Evolutionary conservation across 2,888 invertebrate species (phyloP), one percentile per base, ranked within the genome.

Genomic region (Leucophenga maculata): DNA sequence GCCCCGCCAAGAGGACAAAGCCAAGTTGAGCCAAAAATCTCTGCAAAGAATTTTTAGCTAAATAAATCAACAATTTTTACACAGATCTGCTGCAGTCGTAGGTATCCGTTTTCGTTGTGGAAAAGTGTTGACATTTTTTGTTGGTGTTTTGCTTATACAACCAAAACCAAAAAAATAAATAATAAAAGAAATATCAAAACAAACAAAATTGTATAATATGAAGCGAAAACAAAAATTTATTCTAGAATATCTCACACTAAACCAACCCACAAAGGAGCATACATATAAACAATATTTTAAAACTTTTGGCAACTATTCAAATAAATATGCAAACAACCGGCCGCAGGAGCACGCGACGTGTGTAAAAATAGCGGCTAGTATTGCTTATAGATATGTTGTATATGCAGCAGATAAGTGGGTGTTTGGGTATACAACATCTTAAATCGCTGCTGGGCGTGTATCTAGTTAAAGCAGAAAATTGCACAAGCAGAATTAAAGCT

Each of bases 81-180:
- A 39, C 39, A 39, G 8, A 39, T 39, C 39, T 39, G n/a, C n/a
- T n/a, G n/a, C n/a, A n/a, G n/a, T n/a, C 8, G 1, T 39, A 39
- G 39, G 4, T 11, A 39, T 39, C 39, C 39, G 8, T 39, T 11
- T 39, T 39, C 39, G 39, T 9, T 11, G 8, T 39, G 8, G 18
- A 20, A 60, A 60, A 60, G 57, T 62, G 72, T 66, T 57, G 64
- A 74, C 57, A 74, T 72, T 75, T 75, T 57, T 72, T 64, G n/a
- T n/a, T n/a, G n/a, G n/a, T n/a, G n/a, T 68, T 52, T 26, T 39
- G 54, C 11, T 26, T 13, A 69, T 60, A 71, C 52, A 57, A 46
- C 54, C 16, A 13, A 67, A 64, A 57, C 31, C 39, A 62, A 50
- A 20, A 16, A 18, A 26, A 11, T 26, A 50, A 32, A 52, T 4